These are phyloP conservation scores for Strix aluco DNA, from an alignment of 2,113 vertebrate species.

Conservation along the genomic window DNA sequence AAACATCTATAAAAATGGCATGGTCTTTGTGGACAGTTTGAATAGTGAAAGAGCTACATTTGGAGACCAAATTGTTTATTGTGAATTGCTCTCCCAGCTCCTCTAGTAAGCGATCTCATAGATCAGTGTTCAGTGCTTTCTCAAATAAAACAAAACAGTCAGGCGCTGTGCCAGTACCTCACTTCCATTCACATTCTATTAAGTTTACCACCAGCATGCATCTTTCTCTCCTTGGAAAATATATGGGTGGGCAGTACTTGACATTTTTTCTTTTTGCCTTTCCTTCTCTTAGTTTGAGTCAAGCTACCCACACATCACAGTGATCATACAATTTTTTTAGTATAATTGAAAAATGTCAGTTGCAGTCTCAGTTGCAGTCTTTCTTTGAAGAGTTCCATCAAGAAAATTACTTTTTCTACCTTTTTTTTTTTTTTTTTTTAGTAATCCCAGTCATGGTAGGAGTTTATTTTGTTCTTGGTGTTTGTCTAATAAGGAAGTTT, in stretches of 20 bases:
- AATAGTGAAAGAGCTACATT: neutral
- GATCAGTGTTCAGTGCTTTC: constrained; percentile 12
- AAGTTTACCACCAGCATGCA: neutral
- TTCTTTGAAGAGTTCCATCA: neutral
- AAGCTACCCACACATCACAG: neutral
- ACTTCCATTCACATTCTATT: constrained; percentile 19
- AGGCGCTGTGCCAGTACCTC: neutral
- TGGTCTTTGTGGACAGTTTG: neutral
- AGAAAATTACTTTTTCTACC: constrained; percentile 19
- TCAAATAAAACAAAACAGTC: constrained; percentile 32
- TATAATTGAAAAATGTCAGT: neutral
- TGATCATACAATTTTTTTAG: neutral
- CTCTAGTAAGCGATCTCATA: constrained; percentile 41
- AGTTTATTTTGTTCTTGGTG: neutral
- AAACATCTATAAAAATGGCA: constrained; percentile 5
- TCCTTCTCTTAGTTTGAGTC: neutral
- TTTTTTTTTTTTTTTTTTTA: neutral
- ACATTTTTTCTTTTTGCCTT: neutral
- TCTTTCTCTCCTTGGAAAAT: neutral
- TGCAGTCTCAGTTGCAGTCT: neutral
- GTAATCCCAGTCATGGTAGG: neutral
- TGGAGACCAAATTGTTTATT: neutral
- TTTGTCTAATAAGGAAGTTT: neutral
- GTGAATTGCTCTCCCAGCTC: neutral
- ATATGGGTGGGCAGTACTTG: neutral